Evolutionary conservation across 1,140 invertebrate species (phyloP), one percentile per base, ranked within the genome.

Genomic region (Nautilus pompilius): DNA sequence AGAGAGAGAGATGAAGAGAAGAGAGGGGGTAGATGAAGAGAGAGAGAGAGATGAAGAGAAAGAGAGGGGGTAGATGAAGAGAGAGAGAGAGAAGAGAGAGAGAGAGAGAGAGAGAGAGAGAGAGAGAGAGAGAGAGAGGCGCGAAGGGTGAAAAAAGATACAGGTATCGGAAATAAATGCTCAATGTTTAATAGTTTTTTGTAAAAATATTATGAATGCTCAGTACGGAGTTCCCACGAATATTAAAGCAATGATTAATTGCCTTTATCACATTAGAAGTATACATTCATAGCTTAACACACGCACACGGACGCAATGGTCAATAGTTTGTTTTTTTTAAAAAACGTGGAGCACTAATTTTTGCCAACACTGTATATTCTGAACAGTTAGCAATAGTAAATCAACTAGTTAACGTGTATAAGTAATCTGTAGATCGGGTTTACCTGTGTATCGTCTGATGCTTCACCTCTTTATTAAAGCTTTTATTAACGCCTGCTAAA

Each of bases 221-320:
- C 15, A 24, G 15, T 17, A 24, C 26, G 26, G 51, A 17, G 33
- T 24, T 57, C 8, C 26, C 33, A 57, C 26, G 8, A 33, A 32
- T 57, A 57, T 24, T 28, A 57, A 32, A 32, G 33, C 26, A 8
- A 24, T n/a, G 8, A 57, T 24, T 57, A 32, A 6, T 24, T 17
- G 51, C 51, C 26, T 17, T 13, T 53, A 53, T 13, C 26, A 53
- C 10, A 53, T 53, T 28, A 41, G 17, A 41, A 29, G 36, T 33
- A 60, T 26, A 61, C 56, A 62, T 30, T n/a, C 24, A 59, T 51
- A 59, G 17, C 17, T 26, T 34, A 51, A 57, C 56, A 62, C 60
- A 56, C 60, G 1, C 4, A 34, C 51, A 58, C 56, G 46, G 17
- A 57, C 60, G 26, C 56, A 57, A 60, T n/a, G 67, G n/a, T n/a